Conservation (phyloP, 2,797 vertebrate species). For the Xiphophorus birchmanni region DNA sequence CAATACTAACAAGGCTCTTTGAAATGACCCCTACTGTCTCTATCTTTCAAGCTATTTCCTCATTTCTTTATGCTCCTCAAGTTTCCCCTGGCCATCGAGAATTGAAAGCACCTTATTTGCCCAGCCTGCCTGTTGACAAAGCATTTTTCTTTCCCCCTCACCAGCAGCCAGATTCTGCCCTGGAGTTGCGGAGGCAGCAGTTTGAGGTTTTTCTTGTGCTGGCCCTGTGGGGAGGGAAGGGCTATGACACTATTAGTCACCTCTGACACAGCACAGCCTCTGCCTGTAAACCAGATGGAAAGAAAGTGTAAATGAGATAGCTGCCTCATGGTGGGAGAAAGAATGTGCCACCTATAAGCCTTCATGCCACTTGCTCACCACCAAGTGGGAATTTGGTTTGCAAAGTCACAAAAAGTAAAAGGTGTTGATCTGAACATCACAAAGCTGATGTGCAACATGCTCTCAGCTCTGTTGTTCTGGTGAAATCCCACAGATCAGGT, state of each 20-base stretch:
- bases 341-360: constrained; percentile 8
- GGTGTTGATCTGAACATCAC: constrained; percentile 48
- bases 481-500: constrained; percentile 62
- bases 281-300: constrained; percentile 69
- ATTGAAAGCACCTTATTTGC: constrained; percentile 57
- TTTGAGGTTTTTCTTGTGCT: constrained; percentile 66
- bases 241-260: constrained; percentile 73
- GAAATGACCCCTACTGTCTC: constrained; percentile 46
- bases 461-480: constrained; percentile 29
- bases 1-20: constrained; percentile 57
- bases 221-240: constrained; percentile 45
- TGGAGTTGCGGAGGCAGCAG: constrained; percentile 72
- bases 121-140: constrained; percentile 69
- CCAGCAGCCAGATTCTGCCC: constrained; percentile 53
- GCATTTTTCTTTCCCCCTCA: constrained; percentile 52
- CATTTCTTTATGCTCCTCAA: constrained; percentile 37
- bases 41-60: constrained; percentile 53
- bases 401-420: constrained; percentile 30
- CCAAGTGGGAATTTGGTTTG: constrained; percentile 23
- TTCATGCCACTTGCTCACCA: neutral
- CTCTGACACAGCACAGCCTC: constrained; percentile 73
- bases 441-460: constrained; percentile 41
- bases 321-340: constrained; percentile 36
- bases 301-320: constrained; percentile 62
- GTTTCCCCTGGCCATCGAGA: constrained; percentile 45